Evolutionary conservation across 1,140 invertebrate genomes (phyloP).

Genomic region (Berghia stephanieae): DNA sequence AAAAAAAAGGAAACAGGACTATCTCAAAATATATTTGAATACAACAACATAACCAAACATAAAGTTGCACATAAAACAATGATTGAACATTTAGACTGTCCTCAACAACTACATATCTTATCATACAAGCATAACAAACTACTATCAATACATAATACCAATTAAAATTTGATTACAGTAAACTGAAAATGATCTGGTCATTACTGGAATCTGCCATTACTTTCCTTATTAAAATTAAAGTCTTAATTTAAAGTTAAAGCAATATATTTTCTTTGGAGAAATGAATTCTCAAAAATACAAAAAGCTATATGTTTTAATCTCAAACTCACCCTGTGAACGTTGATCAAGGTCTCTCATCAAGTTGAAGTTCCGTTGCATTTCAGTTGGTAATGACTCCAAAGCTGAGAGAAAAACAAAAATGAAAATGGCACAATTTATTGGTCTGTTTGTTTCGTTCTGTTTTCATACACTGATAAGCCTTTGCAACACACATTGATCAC

Average conservation of each 20-base stretch:
- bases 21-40: neutral
- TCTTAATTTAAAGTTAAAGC: too few relatives aligned
- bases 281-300: neutral
- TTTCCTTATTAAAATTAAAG: too few relatives aligned
- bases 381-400: slow-evolving; percentile 91
- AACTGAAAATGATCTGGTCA: too few relatives aligned
- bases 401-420: slow-evolving; percentile 70
- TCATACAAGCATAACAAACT: too few relatives aligned
- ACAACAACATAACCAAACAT: neutral
- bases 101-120: too few relatives aligned
- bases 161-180: too few relatives aligned
- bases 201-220: too few relatives aligned
- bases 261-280: too few relatives aligned
- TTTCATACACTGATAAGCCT: neutral
- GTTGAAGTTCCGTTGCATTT: slow-evolving; percentile 94
- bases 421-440: neutral
- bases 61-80: too few relatives aligned
- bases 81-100: too few relatives aligned
- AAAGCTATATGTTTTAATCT: neutral
- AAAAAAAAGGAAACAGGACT: too few relatives aligned
- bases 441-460: neutral
- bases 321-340: slow-evolving; percentile 75
- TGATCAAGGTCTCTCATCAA: slow-evolving; percentile 94
- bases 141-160: too few relatives aligned
- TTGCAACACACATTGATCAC: neutral